Percentiles rank a stretch among this genome's conserved stretches.
These are phyloP conservation scores for Podilymbus podiceps DNA, from an alignment of 2,113 vertebrate species.

Conservation along the genomic window DNA sequence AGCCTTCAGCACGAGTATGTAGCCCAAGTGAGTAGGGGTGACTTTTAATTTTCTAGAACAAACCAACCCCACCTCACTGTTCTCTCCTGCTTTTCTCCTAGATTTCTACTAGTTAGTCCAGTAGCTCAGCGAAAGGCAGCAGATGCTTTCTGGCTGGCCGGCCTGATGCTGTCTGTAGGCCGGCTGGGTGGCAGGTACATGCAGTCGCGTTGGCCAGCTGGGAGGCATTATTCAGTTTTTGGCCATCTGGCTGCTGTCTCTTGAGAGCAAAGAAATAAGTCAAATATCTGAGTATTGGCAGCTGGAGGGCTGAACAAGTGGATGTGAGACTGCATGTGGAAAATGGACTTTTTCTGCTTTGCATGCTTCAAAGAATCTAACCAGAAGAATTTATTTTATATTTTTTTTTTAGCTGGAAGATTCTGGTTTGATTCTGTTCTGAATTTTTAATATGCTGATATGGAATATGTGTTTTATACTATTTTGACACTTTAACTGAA, in stretches of 20 bases:
- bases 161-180: not conserved
- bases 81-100: not conserved
- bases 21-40: not conserved
- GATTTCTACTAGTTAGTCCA: not conserved
- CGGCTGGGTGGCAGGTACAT: not conserved
- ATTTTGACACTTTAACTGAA: not conserved
- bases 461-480: not conserved
- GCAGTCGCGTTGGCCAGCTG: not conserved
- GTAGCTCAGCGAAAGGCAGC: not conserved
- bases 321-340: not conserved
- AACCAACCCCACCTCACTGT: not conserved
- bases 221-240: not conserved
- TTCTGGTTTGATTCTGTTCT: not conserved
- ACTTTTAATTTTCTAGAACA: not conserved
- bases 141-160: not conserved
- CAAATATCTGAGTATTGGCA: not conserved
- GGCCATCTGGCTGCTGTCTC: conserved; percentile 26
- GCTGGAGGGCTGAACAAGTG: not conserved
- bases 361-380: not conserved
- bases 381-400: not conserved
- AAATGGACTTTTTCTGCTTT: not conserved
- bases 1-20: not conserved
- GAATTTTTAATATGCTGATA: not conserved
- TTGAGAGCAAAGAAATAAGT: not conserved
- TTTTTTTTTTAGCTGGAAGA: not conserved